Evolutionary conservation across 2,113 vertebrate genomes (phyloP).

Genomic region (Pica pica): DNA sequence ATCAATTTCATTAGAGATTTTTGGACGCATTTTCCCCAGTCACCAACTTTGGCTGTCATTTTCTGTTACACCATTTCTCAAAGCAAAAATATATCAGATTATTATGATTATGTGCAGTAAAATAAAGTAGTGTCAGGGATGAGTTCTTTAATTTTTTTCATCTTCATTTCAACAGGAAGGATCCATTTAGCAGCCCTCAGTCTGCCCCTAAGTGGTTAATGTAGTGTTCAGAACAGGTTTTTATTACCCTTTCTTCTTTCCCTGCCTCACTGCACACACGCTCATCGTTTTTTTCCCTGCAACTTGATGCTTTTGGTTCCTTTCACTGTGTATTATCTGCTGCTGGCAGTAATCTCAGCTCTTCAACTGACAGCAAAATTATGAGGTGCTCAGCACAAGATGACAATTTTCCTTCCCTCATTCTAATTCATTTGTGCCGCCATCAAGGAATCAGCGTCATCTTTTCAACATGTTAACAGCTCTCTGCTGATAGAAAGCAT

Average conservation of each 20-base stretch:
- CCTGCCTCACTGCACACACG: neutral
- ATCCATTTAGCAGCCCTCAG: neutral
- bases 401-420: conserved; percentile 50
- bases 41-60: neutral
- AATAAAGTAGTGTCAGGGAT: neutral
- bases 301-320: conserved; percentile 50
- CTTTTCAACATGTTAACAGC: conserved; percentile 9
- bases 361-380: conserved; percentile 66
- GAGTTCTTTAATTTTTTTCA: neutral
- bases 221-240: conserved; percentile 29
- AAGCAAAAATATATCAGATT: neutral
- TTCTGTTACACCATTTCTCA: neutral
- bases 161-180: neutral
- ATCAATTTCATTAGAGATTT: neutral
- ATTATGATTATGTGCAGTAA: neutral
- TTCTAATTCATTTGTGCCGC: conserved; percentile 23
- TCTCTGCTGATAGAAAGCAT: conserved; percentile 34
- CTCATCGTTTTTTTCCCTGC: neutral
- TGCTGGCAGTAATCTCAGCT: conserved; percentile 44
- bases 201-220: conserved; percentile 41
- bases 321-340: conserved; percentile 37
- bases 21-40: neutral
- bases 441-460: conserved; percentile 25
- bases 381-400: conserved; percentile 30
- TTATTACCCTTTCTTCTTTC: conserved; percentile 38